A percentile compares a stretch with the other conserved stretches of the same genome.
These are phyloP conservation scores for Megathymus violae DNA, from an alignment of 1,140 invertebrate species.

Conservation along the genomic window DNA sequence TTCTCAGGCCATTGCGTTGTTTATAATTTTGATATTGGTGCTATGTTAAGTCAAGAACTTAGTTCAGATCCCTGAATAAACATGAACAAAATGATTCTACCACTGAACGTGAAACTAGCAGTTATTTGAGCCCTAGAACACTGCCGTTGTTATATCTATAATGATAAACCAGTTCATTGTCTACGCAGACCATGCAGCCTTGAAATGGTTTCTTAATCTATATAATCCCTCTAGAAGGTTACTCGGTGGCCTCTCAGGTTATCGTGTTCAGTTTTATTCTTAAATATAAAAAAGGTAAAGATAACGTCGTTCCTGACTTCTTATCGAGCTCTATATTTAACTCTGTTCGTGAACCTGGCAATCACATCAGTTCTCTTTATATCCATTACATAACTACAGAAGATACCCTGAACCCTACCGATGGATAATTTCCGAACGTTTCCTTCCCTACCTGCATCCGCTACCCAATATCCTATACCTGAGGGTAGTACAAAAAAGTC, in stretches of 20 bases:
- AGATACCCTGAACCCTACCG: too few relatives aligned
- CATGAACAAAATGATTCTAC: neutral
- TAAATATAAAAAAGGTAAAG: slow-evolving; percentile 26
- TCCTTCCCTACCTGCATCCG: too few relatives aligned
- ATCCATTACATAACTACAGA: too few relatives aligned
- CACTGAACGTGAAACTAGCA: slow-evolving; percentile 16
- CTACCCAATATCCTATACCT: too few relatives aligned
- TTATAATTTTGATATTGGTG: slow-evolving; percentile 38
- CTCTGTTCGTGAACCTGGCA: too few relatives aligned
- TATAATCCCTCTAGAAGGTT: slow-evolving; percentile 39
- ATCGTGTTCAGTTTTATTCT: slow-evolving; percentile 39
- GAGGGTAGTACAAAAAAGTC: too few relatives aligned
- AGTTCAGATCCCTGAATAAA: slow-evolving; percentile 34
- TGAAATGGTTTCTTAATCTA: slow-evolving; percentile 49
- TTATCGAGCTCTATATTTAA: slow-evolving; percentile 16
- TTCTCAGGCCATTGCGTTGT: slow-evolving; percentile 40
- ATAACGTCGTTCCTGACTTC: slow-evolving; percentile 12
- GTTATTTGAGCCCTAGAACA: slow-evolving; percentile 27
- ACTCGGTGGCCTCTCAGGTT: slow-evolving; percentile 34
- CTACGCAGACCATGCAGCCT: slow-evolving; percentile 46
- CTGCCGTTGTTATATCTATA: slow-evolving; percentile 41
- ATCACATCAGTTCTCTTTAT: too few relatives aligned
- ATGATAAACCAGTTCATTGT: slow-evolving; percentile 31
- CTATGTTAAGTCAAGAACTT: slow-evolving; percentile 38
- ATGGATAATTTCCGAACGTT: too few relatives aligned